phyloP scores from a whole-genome alignment of 2,113 vertebrate genomes.

The Pungitius pungitius region DNA sequence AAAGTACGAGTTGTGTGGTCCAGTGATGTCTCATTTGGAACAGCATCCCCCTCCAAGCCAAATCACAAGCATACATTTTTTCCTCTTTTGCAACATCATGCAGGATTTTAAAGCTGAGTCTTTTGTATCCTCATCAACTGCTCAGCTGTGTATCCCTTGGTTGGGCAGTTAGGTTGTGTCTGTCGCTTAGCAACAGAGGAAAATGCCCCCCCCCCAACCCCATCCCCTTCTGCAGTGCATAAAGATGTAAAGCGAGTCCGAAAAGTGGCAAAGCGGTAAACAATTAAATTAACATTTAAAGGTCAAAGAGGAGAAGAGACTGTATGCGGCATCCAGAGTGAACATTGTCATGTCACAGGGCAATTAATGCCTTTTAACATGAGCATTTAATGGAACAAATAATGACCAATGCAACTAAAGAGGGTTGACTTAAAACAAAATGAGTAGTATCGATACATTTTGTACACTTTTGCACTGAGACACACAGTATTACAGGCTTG shows the following conservation, averaged over 20 bases:
- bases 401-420: background rate
- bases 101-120: constrained; percentile 62
- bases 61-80: constrained; percentile 41
- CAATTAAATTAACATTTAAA: constrained; percentile 61
- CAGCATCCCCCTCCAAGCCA: constrained; percentile 15
- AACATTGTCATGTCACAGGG: constrained; percentile 1
- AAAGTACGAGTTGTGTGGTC: constrained; percentile 14
- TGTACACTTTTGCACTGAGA: background rate
- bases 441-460: background rate
- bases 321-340: background rate
- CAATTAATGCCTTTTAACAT: constrained; percentile 7
- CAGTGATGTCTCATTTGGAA: constrained; percentile 15
- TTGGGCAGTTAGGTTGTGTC: constrained; percentile 72
- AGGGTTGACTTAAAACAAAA: background rate
- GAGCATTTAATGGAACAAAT: constrained; percentile 9
- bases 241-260: constrained; percentile 62
- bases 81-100: constrained; percentile 35
- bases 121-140: constrained; percentile 77
- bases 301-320: constrained; percentile 40
- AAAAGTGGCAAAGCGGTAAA: constrained; percentile 65
- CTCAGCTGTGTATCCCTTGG: constrained; percentile 67
- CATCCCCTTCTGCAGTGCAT: constrained; percentile 48
- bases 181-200: constrained; percentile 81
- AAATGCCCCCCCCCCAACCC: constrained; percentile 59
- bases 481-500: background rate